phyloP scores from a whole-genome alignment of 2,888 invertebrate genomes.

The Griposia aprilina region DNA sequence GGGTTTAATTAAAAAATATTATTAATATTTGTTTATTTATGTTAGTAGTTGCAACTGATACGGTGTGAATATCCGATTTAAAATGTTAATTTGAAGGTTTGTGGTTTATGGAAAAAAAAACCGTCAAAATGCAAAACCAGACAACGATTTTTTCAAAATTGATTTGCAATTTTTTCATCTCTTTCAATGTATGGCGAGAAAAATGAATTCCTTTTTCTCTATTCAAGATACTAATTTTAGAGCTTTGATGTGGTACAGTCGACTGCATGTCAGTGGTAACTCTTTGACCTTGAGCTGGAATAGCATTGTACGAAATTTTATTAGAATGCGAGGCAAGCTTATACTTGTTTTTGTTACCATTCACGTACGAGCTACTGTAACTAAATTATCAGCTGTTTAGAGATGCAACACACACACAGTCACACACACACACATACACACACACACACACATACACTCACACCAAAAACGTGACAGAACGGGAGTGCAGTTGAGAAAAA shows the following conservation, averaged over 20 bases:
- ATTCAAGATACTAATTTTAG: not conserved
- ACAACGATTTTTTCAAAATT: not conserved
- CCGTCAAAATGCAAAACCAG: not conserved
- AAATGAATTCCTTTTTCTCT: not conserved
- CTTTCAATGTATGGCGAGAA: not conserved
- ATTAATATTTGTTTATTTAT: slow-evolving; percentile 19
- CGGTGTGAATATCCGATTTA: slow-evolving; percentile 14
- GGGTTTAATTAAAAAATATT: slow-evolving; percentile 38
- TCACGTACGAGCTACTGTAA: not conserved
- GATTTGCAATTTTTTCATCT: not conserved
- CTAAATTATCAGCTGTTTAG: not conserved
- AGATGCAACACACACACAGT: not conserved
- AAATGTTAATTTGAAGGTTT: not conserved
- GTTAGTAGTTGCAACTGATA: slow-evolving; percentile 12
- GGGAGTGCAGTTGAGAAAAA: not conserved
- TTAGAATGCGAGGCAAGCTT: not conserved
- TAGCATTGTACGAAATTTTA: not conserved
- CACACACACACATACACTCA: not conserved
- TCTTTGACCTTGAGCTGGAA: not conserved
- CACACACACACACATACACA: not conserved
- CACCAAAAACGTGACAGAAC: not conserved
- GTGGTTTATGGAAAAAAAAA: slow-evolving; percentile 8
- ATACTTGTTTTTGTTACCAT: not conserved
- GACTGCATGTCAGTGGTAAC: not conserved
- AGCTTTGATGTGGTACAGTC: not conserved